Evolutionary conservation across 2,797 vertebrate species (phyloP).

Genomic region (Tenualosa thibaudeaui): DNA sequence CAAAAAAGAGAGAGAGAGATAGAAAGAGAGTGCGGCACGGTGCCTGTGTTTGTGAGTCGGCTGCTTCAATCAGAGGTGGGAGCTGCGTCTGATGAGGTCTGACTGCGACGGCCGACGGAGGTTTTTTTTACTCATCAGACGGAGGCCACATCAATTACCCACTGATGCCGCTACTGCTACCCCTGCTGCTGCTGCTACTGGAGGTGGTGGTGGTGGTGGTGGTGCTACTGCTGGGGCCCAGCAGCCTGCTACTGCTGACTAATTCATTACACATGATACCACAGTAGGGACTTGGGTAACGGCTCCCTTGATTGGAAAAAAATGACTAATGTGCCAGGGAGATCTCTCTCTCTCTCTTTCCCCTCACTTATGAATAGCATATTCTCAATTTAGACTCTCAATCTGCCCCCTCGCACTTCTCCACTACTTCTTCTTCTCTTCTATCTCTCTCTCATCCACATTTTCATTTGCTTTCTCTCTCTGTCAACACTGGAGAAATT

Average conservation of each 20-base stretch:
- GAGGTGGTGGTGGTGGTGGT: not conserved
- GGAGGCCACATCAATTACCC: not conserved
- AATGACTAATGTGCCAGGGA: not conserved
- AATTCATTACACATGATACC: slow-evolving; percentile 17
- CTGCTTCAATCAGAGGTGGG: not conserved
- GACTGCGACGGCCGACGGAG: not conserved
- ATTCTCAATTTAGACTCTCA: not conserved
- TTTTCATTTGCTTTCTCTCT: not conserved
- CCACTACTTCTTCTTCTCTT: not conserved
- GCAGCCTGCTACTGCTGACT: slow-evolving; percentile 1
- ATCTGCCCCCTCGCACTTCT: not conserved
- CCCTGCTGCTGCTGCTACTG: slow-evolving; percentile 1
- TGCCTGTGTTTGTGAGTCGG: not conserved
- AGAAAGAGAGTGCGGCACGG: not conserved
- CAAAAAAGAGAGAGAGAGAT: not conserved
- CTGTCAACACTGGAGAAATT: not conserved
- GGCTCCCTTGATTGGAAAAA: slow-evolving; percentile 13
- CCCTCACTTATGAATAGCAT: not conserved
- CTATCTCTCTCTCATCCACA: not conserved
- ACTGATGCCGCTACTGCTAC: not conserved
- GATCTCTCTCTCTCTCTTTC: not conserved
- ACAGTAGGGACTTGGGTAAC: slow-evolving; percentile 15
- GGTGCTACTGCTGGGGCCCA: not conserved
- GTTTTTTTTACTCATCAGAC: not conserved
- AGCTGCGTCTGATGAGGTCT: not conserved